Base-by-base conservation (phyloP, 2,888 invertebrate genomes). In the Parochlus steinenii region DNA sequence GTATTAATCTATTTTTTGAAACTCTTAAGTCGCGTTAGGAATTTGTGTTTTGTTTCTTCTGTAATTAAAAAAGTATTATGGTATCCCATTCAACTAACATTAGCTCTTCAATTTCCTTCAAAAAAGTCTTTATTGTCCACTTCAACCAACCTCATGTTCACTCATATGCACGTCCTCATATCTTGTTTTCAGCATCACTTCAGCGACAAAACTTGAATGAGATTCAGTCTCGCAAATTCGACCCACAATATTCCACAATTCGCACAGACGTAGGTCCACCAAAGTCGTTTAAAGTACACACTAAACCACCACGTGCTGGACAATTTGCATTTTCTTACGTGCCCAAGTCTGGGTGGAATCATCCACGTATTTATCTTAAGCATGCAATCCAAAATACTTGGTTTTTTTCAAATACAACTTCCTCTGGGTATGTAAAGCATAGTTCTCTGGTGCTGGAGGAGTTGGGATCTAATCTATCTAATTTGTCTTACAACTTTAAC, bases 281-380 rank as follows among this genome's bases (percentile, higher is more conserved):
- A 1, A 57, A 57, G 35, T 45, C 52, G 42, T 56, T 65, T 26
- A 71, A 72, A 48, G 63, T 67, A 0, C 72, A 71, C 30, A 75
- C 75, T 0, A 64, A 83, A 43, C 79, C 85, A 10, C 85, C 87
- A 10, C 61, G 78, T 46, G 86, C 85, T 12, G 89, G 87, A 18
- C 87, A 86, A 19, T 89, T 83, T 55, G 87, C 87, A 38, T 89
- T 87, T 65, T 86, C 86, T 48, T 69, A 83, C 38, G 73, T 86
- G 44, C 89, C 87, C 22, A 67, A 75, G 44, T 82, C 85, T 20
- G 76, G 77, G 32, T 75, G 77, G 73, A 71, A 73, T 52, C 71
- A 75, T 47, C 86, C 86, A 25, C 71, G 82, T 42, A 74, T 83
- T 48, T 81, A 79, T 61, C 70, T 85, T 45, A 71, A 75, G 50